Conservation (phyloP, 1,140 invertebrate species). For the Vanessa atalanta region DNA sequence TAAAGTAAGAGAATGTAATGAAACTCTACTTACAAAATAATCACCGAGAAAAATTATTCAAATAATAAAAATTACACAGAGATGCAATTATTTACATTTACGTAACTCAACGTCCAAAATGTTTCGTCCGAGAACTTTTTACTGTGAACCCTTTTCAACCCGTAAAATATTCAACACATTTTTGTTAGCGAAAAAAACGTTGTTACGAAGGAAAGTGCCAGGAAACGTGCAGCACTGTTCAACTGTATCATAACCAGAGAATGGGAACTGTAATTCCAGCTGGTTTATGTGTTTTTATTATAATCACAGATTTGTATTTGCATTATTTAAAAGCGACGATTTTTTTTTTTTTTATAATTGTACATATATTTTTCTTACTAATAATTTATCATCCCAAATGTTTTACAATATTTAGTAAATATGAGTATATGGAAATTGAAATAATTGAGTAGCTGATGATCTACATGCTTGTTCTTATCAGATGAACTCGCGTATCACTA, state of each 20-base stretch:
- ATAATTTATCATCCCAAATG: no score
- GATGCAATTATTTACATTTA: constrained; percentile 38
- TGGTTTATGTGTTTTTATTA: constrained; percentile 14
- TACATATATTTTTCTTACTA: not conserved
- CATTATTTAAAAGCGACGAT: not conserved
- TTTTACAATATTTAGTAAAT: no score
- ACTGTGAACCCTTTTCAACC: constrained; percentile 35
- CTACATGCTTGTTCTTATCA: not conserved
- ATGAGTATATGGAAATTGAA: no score
- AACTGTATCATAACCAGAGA: constrained; percentile 12
- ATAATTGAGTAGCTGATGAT: no score
- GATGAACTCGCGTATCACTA: no score
- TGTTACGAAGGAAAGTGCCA: constrained; percentile 27
- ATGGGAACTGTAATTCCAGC: constrained; percentile 15
- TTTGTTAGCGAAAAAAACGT: constrained; percentile 30
- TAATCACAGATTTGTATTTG: constrained; percentile 14
- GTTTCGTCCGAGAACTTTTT: constrained; percentile 33
- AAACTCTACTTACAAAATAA: no score
- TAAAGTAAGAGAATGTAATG: no score
- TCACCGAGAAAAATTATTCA: not conserved
- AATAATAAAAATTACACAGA: constrained; percentile 15
- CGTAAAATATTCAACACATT: constrained; percentile 42
- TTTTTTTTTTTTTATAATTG: not conserved
- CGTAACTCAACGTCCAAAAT: constrained; percentile 34
- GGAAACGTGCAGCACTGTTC: constrained; percentile 14